A percentile compares a stretch with the other conserved stretches of the same genome.
These are phyloP conservation scores for Gymnothorax javanicus DNA, from an alignment of 2,797 vertebrate species.

Conservation along the genomic window DNA sequence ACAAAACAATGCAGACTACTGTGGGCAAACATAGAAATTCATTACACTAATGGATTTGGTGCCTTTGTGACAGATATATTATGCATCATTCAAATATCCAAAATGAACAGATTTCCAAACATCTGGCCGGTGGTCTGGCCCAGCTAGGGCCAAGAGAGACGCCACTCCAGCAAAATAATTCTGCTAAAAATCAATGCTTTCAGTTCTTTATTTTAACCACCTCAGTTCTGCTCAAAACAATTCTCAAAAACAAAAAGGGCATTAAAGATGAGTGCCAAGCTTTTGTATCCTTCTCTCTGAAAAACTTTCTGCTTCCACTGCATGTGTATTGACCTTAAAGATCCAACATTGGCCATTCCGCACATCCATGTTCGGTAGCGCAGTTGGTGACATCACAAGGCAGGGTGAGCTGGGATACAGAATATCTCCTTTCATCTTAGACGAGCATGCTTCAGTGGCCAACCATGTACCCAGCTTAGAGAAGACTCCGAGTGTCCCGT, in stretches of 20 bases:
- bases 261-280: background rate
- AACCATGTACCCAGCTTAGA: background rate
- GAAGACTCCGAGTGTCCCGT: too few relatives aligned
- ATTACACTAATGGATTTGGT: background rate
- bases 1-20: background rate
- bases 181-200: background rate
- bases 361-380: background rate
- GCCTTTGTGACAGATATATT: background rate
- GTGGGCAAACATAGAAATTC: background rate
- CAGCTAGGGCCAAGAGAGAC: background rate
- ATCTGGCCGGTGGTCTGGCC: background rate
- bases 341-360: background rate
- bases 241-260: background rate
- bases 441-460: background rate
- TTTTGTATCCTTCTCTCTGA: background rate
- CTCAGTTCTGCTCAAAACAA: background rate
- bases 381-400: background rate
- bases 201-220: background rate
- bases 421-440: slow-evolving; percentile 22
- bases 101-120: background rate
- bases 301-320: slow-evolving; percentile 8
- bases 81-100: background rate
- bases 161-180: background rate
- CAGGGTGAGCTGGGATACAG: background rate
- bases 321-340: background rate